Base-by-base conservation (phyloP, 2,113 vertebrate species). In the Prinia subflava region DNA sequence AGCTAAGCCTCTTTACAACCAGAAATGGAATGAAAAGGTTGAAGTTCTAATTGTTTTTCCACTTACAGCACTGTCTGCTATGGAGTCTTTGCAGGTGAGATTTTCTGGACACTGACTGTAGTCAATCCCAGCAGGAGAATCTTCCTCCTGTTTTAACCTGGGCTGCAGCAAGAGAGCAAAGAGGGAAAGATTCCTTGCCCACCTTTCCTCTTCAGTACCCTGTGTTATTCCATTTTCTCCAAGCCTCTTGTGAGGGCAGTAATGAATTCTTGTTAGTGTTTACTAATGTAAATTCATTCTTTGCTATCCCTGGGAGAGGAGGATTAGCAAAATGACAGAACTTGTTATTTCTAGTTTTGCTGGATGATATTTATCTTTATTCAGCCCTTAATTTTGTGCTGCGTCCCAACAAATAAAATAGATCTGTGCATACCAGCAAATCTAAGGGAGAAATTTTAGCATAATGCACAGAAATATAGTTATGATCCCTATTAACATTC, bases 211-310 rank as follows among this genome's bases (percentile, higher is more conserved):
- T 85, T 55, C 59, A 24, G 24, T 13, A 44, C 13, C 8, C 62
- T 4, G 16, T 15, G 24, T 5, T 28, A 57, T 68, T 67, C 78
- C 90, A 76, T 80, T 95, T 91, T 79, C 95, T 83, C 46, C 16
- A 87, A 94, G 62, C 89, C 90, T 76, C 91, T 94, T 85, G 82
- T n/a, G 25, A 92, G 64, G 79, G 92, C 92, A 52, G 77, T 96
- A 96, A 97, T 92, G 97, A 97, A 97, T 92, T 96, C 95, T 92
- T 94, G 96, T 95, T 91, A 88, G 97, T 92, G 94, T 94, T 93
- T 89, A 92, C 64, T 90, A 83, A 95, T 95, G 93, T 83, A 97
- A 96, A 97, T 95, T 95, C 85, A 93, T 87, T 82, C 94, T 96
- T 88, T 94, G 95, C 82, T 92, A 89, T 96, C 83, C 96, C 96